Percentiles rank a stretch among this genome's conserved stretches.
Evolutionary conservation across 2,113 vertebrate species (phyloP).

Genomic region (Tichodroma muraria): DNA sequence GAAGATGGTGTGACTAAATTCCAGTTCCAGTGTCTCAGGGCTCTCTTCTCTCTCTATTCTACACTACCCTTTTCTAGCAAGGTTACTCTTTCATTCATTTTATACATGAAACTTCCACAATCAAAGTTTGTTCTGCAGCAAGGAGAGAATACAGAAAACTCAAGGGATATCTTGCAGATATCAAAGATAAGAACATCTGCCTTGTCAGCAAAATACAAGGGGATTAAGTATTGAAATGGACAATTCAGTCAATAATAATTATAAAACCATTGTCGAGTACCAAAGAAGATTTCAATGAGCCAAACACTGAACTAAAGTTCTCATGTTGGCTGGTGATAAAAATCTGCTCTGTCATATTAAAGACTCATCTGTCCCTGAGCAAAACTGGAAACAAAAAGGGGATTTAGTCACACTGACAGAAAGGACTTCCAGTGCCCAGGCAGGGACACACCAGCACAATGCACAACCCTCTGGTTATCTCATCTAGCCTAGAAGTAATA

Average conservation of each 20-base stretch:
- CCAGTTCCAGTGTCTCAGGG: background rate
- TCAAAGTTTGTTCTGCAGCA: background rate
- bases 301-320: background rate
- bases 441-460: background rate
- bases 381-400: background rate
- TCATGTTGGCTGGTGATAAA: background rate
- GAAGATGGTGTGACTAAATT: background rate
- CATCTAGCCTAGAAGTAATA: background rate
- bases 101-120: background rate
- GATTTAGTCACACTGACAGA: background rate
- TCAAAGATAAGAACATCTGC: background rate
- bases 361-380: background rate
- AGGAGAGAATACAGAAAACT: background rate
- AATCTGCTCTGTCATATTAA: background rate
- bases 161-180: background rate
- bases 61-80: background rate
- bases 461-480: background rate
- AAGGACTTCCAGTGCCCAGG: background rate
- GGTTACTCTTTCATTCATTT: background rate
- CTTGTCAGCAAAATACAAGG: background rate
- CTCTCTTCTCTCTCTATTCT: background rate
- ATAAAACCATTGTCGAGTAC: background rate
- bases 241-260: conserved; percentile 34
- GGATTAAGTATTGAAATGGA: background rate
- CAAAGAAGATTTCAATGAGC: background rate